Evolutionary conservation across 2,113 vertebrate species (phyloP), one percentile per base, ranked within the genome.

Genomic region (Rhizomys pruinosus): DNA sequence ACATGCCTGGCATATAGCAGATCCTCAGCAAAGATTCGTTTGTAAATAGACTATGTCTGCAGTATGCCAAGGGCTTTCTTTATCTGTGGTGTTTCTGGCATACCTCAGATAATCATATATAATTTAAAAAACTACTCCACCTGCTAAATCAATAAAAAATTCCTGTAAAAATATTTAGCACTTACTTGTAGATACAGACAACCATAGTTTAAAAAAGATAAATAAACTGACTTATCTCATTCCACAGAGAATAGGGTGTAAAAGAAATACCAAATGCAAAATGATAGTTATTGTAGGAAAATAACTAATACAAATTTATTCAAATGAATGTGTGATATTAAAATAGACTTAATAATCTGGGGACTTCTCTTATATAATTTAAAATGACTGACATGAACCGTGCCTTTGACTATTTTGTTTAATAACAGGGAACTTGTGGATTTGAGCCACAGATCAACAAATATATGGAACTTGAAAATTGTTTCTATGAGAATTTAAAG

Each of bases 381-480:
- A 72, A 94, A 87, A 27, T 42, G 47, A 79, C 6, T 84, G 29
- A n/a, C 25, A 90, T 84, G 22, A 82, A 55, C 42, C 34, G 13
- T 84, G 17, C 13, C 20, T 52, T 81, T 82, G 66, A 73, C 68
- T 20, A 20, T 15, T 6, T 74, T 79, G 5, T 81, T 85, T 29
- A 98, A n/a, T n/a, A n/a, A n/a, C n/a, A n/a, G n/a, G n/a, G n/a
- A 52, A 97, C 94, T 0, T 94, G 80, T 90, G 98, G 97, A 15
- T 98, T 98, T 93, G 97, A 98, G 80, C 95, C 84, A 71, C 97
- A 98, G 96, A 96, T 98, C 73, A 97, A 98, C 92, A 97, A 90
- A 93, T 98, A 98, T 72, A 93, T 98, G 76, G 98, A 98, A 93
- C 97, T 98, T 63, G 95, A 98, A 6, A 97, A 98, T 81, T 98